Conservation (phyloP, 1,140 invertebrate species). For the Drosophila arawakana region DNA sequence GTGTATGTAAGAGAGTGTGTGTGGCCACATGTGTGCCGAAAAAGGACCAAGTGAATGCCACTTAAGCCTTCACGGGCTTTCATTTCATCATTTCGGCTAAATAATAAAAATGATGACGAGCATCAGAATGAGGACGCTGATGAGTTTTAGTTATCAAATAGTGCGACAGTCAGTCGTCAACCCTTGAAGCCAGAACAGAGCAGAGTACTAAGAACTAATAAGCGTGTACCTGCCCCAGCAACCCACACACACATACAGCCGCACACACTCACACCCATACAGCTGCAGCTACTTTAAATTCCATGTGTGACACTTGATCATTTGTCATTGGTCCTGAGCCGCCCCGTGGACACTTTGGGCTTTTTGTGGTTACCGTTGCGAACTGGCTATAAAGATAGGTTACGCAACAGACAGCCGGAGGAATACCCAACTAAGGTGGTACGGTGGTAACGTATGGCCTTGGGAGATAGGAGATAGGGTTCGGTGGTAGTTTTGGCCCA, state of each 20-base stretch:
- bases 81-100: slow-evolving; percentile 72
- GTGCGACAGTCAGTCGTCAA: slow-evolving; percentile 53
- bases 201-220: slow-evolving; percentile 39
- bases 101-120: slow-evolving; percentile 79
- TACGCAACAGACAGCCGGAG: not conserved
- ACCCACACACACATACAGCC: slow-evolving; percentile 24
- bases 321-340: slow-evolving; percentile 69
- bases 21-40: slow-evolving; percentile 58
- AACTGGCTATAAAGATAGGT: slow-evolving; percentile 20
- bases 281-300: slow-evolving; percentile 82
- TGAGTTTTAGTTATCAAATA: slow-evolving; percentile 80
- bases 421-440: not conserved
- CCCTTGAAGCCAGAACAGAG: slow-evolving; percentile 29
- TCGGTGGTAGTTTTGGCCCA: slow-evolving; percentile 58
- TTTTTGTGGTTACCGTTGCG: slow-evolving; percentile 56
- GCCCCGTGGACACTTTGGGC: slow-evolving; percentile 51
- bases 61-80: slow-evolving; percentile 69
- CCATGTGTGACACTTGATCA: slow-evolving; percentile 82
- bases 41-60: slow-evolving; percentile 29
- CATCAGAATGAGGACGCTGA: slow-evolving; percentile 45
- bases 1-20: slow-evolving; percentile 22
- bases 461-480: slow-evolving; percentile 7
- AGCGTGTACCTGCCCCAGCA: slow-evolving; percentile 50
- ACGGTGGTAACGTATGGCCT: not conserved
- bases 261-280: slow-evolving; percentile 22